Conservation (phyloP, 2,797 vertebrate species). For the Syncerus caffer region DNA sequence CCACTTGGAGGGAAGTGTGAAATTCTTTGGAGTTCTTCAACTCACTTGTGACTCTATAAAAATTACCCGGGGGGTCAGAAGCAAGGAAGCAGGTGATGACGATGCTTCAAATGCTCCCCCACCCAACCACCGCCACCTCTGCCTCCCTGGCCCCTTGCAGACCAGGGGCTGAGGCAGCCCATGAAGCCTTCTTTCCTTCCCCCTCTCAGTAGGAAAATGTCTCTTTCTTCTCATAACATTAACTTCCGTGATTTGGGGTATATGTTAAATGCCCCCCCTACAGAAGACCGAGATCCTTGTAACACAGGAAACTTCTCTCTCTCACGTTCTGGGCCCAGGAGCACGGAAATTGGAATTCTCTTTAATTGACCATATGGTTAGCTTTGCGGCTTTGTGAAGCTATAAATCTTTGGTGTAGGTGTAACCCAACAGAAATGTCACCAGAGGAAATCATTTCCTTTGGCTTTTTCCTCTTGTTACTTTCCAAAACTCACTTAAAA, state of each 20-base stretch:
- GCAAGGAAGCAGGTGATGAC: not conserved
- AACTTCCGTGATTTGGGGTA: not conserved
- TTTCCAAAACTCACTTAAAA: not conserved
- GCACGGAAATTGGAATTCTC: slow-evolving; percentile 76
- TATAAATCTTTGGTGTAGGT: slow-evolving; percentile 74
- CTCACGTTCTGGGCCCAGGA: not conserved
- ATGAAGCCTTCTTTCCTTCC: not conserved
- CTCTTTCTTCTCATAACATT: not conserved
- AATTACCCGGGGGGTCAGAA: slow-evolving; percentile 27
- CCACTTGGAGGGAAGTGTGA: slow-evolving; percentile 58
- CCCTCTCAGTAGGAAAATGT: not conserved
- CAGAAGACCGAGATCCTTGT: slow-evolving; percentile 47
- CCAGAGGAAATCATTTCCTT: slow-evolving; percentile 57
- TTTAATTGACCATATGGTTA: slow-evolving; percentile 80
- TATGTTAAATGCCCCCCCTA: not conserved
- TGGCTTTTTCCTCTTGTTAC: slow-evolving; percentile 23
- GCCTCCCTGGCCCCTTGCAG: not conserved
- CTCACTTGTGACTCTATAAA: slow-evolving; percentile 41
- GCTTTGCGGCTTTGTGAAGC: slow-evolving; percentile 69
- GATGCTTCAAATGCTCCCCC: not conserved
- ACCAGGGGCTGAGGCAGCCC: not conserved
- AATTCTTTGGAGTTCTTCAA: slow-evolving; percentile 21
- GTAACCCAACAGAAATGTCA: slow-evolving; percentile 76
- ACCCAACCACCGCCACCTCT: not conserved
- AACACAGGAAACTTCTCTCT: slow-evolving; percentile 72